Base-by-base conservation (phyloP, 2,797 vertebrate species). In the Lepus townsendii region DNA sequence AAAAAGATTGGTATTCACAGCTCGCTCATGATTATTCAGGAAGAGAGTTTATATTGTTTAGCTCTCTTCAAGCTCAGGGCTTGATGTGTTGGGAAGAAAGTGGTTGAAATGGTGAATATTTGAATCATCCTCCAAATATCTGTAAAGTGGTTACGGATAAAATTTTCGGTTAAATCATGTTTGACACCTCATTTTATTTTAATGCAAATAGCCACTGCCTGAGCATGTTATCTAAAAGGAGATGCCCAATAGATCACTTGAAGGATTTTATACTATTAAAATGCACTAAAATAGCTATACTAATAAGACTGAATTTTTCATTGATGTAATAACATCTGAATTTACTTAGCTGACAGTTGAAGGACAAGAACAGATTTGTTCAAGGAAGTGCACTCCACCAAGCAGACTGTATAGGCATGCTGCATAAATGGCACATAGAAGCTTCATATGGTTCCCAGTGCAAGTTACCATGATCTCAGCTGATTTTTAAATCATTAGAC, bases 141-240 rank as follows among this genome's bases (percentile, higher is more conserved):
- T 11, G 22, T 26, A 83, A 83, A 60, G 50, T 78, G 35, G 26
- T 4, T 69, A 9, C 66, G 20, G 20, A 65, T 52, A 86, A 93
- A 32, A 63, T 72, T 90, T 92, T 50, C 24, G n/a, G 54, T 69
- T 79, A 88, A 90, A 42, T 38, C 76, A 38, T 62, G 68, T 80
- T 57, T 75, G 65, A 95, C 14, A 35, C 8, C 87, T 93, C n/a
- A 42, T 93, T 96, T 95, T 78, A 88, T 89, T 94, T 85, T 79
- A 85, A 72, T 90, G 27, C 19, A 83, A 16, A 86, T 80, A 47
- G 20, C 27, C 22, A 66, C 4, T 22, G 22, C 20, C 12, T 75
- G 62, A 57, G 22, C 20, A 88, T 92, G 94, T 94, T 94, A 88
- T 88, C n/a, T 92, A 71, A 78, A 72, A 83, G 32, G 75, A 75